phyloP scores from a whole-genome alignment of 1,140 invertebrate species.

The Dryas iulia region DNA sequence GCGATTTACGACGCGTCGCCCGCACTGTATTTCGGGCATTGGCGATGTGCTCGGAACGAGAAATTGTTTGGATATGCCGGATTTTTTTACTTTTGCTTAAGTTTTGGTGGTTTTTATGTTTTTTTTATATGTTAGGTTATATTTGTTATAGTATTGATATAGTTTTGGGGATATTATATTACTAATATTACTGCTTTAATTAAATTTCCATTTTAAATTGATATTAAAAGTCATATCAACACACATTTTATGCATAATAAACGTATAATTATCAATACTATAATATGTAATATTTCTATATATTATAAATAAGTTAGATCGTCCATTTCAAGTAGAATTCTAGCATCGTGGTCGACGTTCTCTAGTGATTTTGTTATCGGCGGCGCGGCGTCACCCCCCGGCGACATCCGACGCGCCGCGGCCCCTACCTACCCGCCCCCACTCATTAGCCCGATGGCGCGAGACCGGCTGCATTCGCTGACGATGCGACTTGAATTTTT shows the following conservation, averaged over 20 bases:
- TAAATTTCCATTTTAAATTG: too few relatives aligned
- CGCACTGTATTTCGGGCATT: constrained; percentile 78
- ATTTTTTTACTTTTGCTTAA: constrained; percentile 18
- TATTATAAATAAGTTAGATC: neutral
- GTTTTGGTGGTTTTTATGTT: neutral
- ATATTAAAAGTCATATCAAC: too few relatives aligned
- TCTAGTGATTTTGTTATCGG: constrained; percentile 79
- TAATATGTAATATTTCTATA: too few relatives aligned
- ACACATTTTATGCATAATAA: too few relatives aligned
- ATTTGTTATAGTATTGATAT: too few relatives aligned
- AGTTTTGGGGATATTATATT: too few relatives aligned
- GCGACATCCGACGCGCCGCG: constrained; percentile 76
- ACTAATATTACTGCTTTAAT: too few relatives aligned
- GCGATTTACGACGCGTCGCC: constrained; percentile 75
- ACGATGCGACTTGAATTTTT: constrained; percentile 67
- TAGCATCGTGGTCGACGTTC: constrained; percentile 47
- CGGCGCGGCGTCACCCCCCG: constrained; percentile 70
- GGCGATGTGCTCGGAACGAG: constrained; percentile 45
- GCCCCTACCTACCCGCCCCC: constrained; percentile 41
- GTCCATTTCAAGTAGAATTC: constrained; percentile 43
- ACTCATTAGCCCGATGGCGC: constrained; percentile 72
- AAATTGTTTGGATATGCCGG: constrained; percentile 45
- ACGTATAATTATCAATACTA: too few relatives aligned
- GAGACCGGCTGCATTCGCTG: constrained; percentile 59
- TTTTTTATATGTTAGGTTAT: neutral